phyloP scores from a whole-genome alignment of 2,888 invertebrate species.

The Myopa tessellatipennis region DNA sequence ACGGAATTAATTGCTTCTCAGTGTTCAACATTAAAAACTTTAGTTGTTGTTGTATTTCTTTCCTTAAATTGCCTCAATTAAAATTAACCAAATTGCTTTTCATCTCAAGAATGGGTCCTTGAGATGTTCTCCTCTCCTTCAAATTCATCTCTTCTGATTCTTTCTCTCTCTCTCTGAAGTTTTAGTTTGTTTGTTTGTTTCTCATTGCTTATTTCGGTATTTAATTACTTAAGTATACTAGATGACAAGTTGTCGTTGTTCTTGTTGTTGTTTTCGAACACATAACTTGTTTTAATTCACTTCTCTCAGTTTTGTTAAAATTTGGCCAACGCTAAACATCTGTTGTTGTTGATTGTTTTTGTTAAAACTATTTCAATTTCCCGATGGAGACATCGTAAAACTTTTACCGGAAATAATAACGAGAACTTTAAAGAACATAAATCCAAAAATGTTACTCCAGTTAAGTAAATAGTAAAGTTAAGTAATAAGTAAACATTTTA shows the following conservation, averaged over 20 bases:
- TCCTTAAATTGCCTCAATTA: constrained; percentile 40
- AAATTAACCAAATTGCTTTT: constrained; percentile 42
- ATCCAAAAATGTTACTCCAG: not conserved
- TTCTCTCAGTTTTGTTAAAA: constrained; percentile 3
- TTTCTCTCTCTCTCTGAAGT: not conserved
- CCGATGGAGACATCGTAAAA: constrained; percentile 23
- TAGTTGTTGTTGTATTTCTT: not conserved
- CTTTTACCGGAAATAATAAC: constrained; percentile 4
- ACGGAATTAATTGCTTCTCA: constrained; percentile 19
- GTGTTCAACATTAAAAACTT: not conserved
- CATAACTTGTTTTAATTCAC: constrained; percentile 8
- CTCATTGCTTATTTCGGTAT: not conserved
- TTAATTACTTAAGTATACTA: constrained; percentile 23
- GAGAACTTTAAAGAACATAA: not conserved
- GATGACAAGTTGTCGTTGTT: not conserved
- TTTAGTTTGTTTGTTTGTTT: constrained; percentile 1
- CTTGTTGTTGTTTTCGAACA: not conserved
- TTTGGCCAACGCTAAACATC: constrained; percentile 12
- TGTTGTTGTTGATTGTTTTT: not conserved
- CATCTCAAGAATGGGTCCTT: not conserved
- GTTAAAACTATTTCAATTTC: constrained; percentile 26
- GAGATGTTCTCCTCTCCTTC: not conserved
- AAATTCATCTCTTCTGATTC: not conserved
- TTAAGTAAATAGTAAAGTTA: too few relatives aligned
- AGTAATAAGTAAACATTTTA: not conserved